Evolutionary conservation across 1,140 invertebrate species (phyloP).

Genomic region (Fopius arisanus): DNA sequence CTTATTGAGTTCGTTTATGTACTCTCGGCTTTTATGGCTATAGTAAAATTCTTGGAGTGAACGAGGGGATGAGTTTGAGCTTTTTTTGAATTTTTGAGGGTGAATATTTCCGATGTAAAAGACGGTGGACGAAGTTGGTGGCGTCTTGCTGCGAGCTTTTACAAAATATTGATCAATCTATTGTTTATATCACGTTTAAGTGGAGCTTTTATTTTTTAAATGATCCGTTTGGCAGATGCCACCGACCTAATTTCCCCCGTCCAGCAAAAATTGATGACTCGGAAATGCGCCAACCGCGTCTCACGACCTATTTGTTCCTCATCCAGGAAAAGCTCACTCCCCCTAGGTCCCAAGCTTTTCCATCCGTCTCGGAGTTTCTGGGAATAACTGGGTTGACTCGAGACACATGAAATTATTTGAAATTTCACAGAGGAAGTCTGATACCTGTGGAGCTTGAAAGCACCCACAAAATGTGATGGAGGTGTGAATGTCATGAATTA

Average conservation of each 20-base stretch:
- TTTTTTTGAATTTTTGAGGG: slow-evolving; percentile 24
- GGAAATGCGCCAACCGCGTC: slow-evolving; percentile 48
- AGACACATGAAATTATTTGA: not conserved
- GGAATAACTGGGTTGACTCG: no score
- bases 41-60: slow-evolving; percentile 52
- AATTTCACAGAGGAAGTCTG: not conserved
- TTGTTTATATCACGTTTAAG: not conserved
- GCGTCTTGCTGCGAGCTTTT: not conserved
- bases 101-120: not conserved
- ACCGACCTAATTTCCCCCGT: slow-evolving; percentile 46
- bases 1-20: slow-evolving; percentile 63
- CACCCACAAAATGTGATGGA: not conserved
- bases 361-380: no score
- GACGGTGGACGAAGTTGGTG: not conserved
- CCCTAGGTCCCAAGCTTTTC: no score
- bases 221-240: slow-evolving; percentile 18
- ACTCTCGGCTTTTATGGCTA: slow-evolving; percentile 57
- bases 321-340: slow-evolving; percentile 38
- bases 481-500: slow-evolving; percentile 17
- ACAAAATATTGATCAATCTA: not conserved
- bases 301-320: slow-evolving; percentile 62
- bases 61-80: not conserved
- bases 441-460: not conserved
- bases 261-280: slow-evolving; percentile 50
- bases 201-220: not conserved